phyloP scores from a whole-genome alignment of 2,888 invertebrate genomes.

The Cyclophora punctaria region DNA sequence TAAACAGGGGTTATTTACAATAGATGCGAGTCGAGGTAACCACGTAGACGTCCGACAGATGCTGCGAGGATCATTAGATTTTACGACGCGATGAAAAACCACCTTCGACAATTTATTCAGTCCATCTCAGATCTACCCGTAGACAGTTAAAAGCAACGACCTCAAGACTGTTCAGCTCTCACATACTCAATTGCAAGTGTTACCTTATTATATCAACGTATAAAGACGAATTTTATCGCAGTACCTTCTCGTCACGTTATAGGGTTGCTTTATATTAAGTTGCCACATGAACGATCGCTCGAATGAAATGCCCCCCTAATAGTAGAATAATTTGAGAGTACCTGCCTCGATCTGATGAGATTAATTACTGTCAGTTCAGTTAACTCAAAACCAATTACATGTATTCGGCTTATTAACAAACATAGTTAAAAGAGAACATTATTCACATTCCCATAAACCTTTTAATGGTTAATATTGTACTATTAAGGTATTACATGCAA shows the following conservation, averaged over 20 bases:
- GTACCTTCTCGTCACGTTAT: too few relatives aligned
- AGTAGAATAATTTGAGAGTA: neutral
- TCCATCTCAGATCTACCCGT: neutral
- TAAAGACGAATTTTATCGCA: too few relatives aligned
- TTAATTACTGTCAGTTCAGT: neutral
- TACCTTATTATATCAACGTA: too few relatives aligned
- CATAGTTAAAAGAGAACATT: too few relatives aligned
- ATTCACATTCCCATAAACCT: too few relatives aligned
- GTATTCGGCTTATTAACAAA: neutral
- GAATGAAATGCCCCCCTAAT: neutral
- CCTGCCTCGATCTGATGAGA: neutral
- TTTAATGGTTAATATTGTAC: too few relatives aligned
- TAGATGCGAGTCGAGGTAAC: conserved; percentile 31
- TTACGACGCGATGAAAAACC: conserved; percentile 17
- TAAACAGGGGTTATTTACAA: conserved; percentile 43
- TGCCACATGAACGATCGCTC: too few relatives aligned
- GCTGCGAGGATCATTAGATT: conserved; percentile 27
- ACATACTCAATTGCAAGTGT: too few relatives aligned
- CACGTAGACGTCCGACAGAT: conserved; percentile 22
- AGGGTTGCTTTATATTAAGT: too few relatives aligned
- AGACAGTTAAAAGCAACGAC: too few relatives aligned
- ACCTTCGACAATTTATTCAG: conserved; percentile 13
- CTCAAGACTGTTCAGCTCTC: too few relatives aligned
- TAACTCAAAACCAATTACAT: neutral
- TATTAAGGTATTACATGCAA: too few relatives aligned